Evolutionary conservation across 2,888 invertebrate species (phyloP).

Genomic region (Phania funesta): DNA sequence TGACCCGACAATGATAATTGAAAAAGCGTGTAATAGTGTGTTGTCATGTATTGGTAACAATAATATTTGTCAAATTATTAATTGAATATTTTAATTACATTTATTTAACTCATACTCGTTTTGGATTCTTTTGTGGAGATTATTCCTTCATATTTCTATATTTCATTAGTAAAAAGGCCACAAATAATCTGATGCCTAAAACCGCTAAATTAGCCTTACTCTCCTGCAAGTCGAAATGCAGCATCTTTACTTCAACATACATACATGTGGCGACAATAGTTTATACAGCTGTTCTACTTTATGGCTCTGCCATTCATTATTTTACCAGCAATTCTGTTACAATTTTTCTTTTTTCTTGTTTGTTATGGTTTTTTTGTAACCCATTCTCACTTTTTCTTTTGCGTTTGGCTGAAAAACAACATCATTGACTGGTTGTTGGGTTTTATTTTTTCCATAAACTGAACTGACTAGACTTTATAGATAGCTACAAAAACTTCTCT

Average conservation of each 20-base stretch:
- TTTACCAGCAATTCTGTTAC: slow-evolving; percentile 6
- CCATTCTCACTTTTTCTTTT: slow-evolving; percentile 35
- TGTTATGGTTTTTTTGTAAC: not conserved
- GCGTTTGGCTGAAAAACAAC: not conserved
- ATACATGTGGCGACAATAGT: not conserved
- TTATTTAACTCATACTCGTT: too few species aligned
- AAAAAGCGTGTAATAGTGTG: too few species aligned
- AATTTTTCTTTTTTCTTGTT: not conserved
- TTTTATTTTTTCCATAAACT: slow-evolving; percentile 11
- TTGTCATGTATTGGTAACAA: too few species aligned
- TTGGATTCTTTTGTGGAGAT: too few species aligned
- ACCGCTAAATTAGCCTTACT: not conserved
- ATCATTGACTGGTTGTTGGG: not conserved
- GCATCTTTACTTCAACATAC: not conserved
- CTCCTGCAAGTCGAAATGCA: not conserved
- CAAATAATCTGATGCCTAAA: not conserved
- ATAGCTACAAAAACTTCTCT: not conserved
- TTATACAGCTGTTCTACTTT: slow-evolving; percentile 48
- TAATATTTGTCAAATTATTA: too few species aligned
- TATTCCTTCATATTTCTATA: too few species aligned
- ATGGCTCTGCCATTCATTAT: slow-evolving; percentile 34
- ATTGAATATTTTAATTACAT: too few species aligned
- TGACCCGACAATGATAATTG: too few species aligned
- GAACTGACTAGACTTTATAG: slow-evolving; percentile 19
- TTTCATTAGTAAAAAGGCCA: too few species aligned